Percentiles rank a stretch among this genome's conserved stretches.
Evolutionary conservation across 23 tunicate species (phyloP).

Genomic region (Ciona savignyi): DNA sequence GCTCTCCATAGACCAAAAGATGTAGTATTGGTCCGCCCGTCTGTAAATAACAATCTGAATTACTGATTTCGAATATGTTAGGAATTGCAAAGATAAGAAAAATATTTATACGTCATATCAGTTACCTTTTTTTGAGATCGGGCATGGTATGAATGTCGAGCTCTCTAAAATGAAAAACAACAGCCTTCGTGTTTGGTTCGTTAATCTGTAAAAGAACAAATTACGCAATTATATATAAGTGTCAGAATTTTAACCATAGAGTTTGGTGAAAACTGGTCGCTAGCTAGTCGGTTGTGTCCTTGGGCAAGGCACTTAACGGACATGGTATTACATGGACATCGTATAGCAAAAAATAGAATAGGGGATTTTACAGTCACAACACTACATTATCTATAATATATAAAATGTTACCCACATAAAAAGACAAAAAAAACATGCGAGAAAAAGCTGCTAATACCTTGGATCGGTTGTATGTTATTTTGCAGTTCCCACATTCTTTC

Average conservation of each 20-base stretch:
- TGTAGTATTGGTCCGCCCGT: neutral
- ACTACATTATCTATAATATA: neutral
- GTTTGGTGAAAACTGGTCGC: too few species aligned
- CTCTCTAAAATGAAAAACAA: constrained; percentile 1
- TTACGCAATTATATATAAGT: neutral
- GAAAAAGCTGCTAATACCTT: too few species aligned
- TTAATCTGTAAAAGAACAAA: neutral
- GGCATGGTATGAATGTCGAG: neutral
- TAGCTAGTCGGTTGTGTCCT: too few species aligned
- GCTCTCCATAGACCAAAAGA: neutral
- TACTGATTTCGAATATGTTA: too few species aligned
- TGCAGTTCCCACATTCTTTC: neutral
- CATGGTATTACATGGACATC: too few species aligned
- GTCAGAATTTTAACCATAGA: too few species aligned
- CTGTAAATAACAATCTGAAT: constrained; percentile 2
- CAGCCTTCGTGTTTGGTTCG: neutral
- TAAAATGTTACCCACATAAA: neutral
- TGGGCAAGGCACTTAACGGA: too few species aligned
- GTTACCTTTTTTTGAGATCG: neutral
- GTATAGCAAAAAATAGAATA: neutral
- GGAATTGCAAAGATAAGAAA: too few species aligned
- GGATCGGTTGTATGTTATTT: neutral
- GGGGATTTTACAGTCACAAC: neutral
- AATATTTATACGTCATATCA: too few species aligned
- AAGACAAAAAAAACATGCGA: too few species aligned